Evolutionary conservation across 1,140 invertebrate species (phyloP), one percentile per base, ranked within the genome.

Genomic region (Lasaia peninsularis): DNA sequence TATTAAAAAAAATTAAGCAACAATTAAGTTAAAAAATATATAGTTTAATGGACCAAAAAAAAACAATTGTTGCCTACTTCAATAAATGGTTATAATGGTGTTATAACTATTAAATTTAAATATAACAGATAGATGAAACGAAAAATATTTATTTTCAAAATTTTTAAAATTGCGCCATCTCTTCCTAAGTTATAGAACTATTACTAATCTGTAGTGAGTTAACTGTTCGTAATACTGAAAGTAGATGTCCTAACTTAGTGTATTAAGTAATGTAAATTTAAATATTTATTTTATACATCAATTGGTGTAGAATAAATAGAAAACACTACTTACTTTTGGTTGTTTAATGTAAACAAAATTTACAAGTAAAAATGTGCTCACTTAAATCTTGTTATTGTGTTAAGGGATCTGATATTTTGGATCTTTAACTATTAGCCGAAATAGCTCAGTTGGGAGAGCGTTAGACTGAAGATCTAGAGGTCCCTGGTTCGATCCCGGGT

Each of bases 371-470:
- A 14, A 3, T 56, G 31, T 31, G 18, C 9, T 1, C 54, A 34
- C 35, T n/a, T 31, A 33, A 0, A 28, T 48, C 11, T 31, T 9
- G n/a, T 34, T 33, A 37, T 12, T 16, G 31, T 51, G 31, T 49
- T 12, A 54, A 44, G 3, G 1, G 0, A 28, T 12, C 2, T n/a
- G 14, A 5, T 57, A 66, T 66, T 77, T 71, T 12, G 31, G 0
- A 2, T 0, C 0, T 0, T 0, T 7, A 14, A 3, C 14, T 57
- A 59, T 67, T 31, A 58, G 90, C 90, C 90, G 90, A 90, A 91
- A 91, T 91, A 91, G 90, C 90, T 91, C 89, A 91, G 90, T 91
- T 91, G 89, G 89, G 88, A 91, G 24, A 28, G 24, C 24, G 24
- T 28, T 28, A 28, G 24, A 28, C 24, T 28, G 24, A 28, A 28